Evolutionary conservation across 2,113 vertebrate species (phyloP), one percentile per base, ranked within the genome.

Genomic region (Ceratotherium simum): DNA sequence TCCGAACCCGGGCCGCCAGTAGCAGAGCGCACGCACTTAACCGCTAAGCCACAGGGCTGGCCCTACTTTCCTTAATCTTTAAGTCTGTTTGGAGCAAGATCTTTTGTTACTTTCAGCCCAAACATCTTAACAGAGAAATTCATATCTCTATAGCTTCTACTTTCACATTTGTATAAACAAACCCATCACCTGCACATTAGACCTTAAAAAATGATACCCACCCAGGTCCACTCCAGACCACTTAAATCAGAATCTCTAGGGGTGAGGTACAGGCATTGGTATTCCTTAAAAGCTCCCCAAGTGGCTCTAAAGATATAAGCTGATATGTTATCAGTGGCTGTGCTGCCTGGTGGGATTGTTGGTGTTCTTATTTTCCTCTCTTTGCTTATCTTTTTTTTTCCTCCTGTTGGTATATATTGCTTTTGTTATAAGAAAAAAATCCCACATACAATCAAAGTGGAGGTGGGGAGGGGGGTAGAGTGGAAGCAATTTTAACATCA

Each of bases 401-500:
- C 36, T 90, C 46, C 51, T 64, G 46, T 86, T 91, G 87, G 79
- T 36, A 64, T 92, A 69, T 25, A 90, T 54, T 80, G 16, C 58
- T 96, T 97, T 95, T 90, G 48, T 91, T 60, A 94, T 87, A 95
- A 98, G 72, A 54, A 73, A 67, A 64, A 78, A 48, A 23, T 8
- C 5, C 21, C 21, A 48, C 6, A 70, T 56, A 48, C 8, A n/a
- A 29, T 80, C 75, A 76, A 92, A 93, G 73, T 3, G 8, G 33
- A 65, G 27, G 46, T 25, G 6, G 23, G 13, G 23, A 76, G 42
- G 42, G 85, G 25, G 60, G 72, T 21, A 6, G 42, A 79, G 20
- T 8, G 12, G 2, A 67, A 51, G 58, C 16, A 31, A 13, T 69
- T 83, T 90, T 58, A 81, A 73, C 6, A 54, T 29, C 36, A 13